These are phyloP conservation scores for Gonioctena quinquepunctata DNA, from an alignment of 1,140 invertebrate species.

Conservation along the genomic window DNA sequence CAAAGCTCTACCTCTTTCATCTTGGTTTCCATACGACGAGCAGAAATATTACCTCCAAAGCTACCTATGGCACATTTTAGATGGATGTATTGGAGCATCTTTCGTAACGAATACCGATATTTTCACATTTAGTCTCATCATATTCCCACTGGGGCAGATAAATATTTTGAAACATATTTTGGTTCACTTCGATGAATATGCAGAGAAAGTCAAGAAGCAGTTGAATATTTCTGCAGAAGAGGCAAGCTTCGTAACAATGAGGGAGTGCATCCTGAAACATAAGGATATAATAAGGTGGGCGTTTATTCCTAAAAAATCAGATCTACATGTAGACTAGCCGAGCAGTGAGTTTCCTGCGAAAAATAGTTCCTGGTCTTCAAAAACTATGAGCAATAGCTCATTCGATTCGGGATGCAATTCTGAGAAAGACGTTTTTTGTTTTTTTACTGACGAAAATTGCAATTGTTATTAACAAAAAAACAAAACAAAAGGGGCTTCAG, in stretches of 20 bases:
- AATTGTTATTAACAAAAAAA: too few relatives aligned
- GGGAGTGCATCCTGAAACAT: slow-evolving; percentile 20
- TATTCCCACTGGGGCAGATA: slow-evolving; percentile 24
- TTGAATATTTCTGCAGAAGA: neutral
- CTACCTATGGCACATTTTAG: slow-evolving; percentile 21
- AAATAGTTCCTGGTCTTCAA: too few relatives aligned
- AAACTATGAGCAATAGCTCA: too few relatives aligned
- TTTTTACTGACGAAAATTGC: too few relatives aligned
- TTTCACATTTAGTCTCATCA: slow-evolving; percentile 20
- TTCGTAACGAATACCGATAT: slow-evolving; percentile 26
- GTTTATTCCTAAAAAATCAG: neutral
- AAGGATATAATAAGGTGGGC: slow-evolving; percentile 17
- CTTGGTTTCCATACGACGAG: slow-evolving; percentile 27
- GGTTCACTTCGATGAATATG: slow-evolving; percentile 17
- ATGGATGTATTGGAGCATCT: slow-evolving; percentile 20
- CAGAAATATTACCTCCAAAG: slow-evolving; percentile 19
- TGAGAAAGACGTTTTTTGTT: too few relatives aligned
- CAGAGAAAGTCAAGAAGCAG: neutral
- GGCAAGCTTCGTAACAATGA: slow-evolving; percentile 19
- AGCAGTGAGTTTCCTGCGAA: too few relatives aligned
- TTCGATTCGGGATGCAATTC: too few relatives aligned
- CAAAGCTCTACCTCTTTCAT: slow-evolving; percentile 19
- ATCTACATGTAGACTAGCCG: neutral
- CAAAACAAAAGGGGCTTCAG: too few relatives aligned
- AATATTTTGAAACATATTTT: slow-evolving; percentile 20